Percentiles rank a stretch among this genome's conserved stretches.
Evolutionary conservation across 2,797 vertebrate species (phyloP).

Genomic region (Mus caroli): DNA sequence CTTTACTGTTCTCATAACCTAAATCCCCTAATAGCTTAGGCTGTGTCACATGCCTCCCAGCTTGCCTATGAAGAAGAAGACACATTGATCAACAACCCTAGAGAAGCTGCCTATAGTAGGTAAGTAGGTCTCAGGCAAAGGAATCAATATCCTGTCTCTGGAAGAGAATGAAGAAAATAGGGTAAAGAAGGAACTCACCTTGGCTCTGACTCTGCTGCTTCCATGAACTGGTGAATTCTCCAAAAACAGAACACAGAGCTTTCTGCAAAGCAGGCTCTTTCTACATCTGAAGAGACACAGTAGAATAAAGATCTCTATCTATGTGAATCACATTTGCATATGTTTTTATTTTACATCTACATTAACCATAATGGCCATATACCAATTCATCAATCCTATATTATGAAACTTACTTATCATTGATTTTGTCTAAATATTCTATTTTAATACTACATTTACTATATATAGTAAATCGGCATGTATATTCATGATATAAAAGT

Average conservation of each 20-base stretch:
- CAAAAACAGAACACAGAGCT: not conserved
- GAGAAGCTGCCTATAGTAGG: not conserved
- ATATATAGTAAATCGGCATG: not conserved
- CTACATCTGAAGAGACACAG: not conserved
- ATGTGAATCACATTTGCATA: not conserved
- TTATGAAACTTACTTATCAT: not conserved
- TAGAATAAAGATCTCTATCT: not conserved
- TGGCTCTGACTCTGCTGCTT: not conserved
- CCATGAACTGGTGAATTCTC: not conserved
- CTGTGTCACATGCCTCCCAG: not conserved
- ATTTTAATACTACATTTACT: constrained; percentile 23
- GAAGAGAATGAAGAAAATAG: constrained; percentile 1
- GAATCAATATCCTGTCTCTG: constrained; percentile 16
- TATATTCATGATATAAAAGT: not conserved
- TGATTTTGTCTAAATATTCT: constrained; percentile 14
- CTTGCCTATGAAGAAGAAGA: not conserved
- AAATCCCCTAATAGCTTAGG: not conserved
- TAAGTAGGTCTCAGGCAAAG: not conserved
- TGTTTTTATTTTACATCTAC: constrained; percentile 10
- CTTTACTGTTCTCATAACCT: not conserved
- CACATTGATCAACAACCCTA: constrained; percentile 10
- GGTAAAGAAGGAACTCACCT: not conserved
- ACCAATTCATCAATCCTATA: not conserved
- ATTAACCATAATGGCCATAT: not conserved
- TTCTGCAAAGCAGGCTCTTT: not conserved